A percentile compares a stretch with the other conserved stretches of the same genome.
Conservation (phyloP, 2,888 invertebrate species). For the Stictocephala bisonia region DNA sequence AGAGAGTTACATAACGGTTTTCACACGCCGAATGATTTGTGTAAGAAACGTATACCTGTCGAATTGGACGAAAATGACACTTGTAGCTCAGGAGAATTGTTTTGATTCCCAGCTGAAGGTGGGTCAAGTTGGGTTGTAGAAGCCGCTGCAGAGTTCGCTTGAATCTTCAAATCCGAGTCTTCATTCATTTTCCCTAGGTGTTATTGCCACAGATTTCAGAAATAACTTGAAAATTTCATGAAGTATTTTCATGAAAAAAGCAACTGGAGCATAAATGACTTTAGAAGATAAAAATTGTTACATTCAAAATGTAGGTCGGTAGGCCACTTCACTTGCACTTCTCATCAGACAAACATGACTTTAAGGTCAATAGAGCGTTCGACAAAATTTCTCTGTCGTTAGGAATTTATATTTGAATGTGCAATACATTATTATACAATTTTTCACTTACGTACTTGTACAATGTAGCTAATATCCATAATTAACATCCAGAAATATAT, state of each 20-base stretch:
- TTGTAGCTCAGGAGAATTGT: constrained; percentile 70
- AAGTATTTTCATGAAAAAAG: too few relatives aligned
- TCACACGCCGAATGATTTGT: too few relatives aligned
- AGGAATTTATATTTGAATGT: not conserved
- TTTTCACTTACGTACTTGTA: too few relatives aligned
- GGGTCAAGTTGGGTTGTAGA: constrained; percentile 69
- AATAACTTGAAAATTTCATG: constrained; percentile 28
- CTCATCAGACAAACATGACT: constrained; percentile 71
- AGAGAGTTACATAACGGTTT: too few relatives aligned
- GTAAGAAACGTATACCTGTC: constrained; percentile 67
- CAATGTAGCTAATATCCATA: too few relatives aligned
- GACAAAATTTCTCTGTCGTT: constrained; percentile 46
- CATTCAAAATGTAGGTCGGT: constrained; percentile 82
- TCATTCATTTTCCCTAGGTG: constrained; percentile 70
- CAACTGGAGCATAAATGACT: not conserved
- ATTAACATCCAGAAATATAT: too few relatives aligned
- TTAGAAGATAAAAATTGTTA: constrained; percentile 14
- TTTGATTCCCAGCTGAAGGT: constrained; percentile 67
- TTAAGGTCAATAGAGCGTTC: constrained; percentile 69
- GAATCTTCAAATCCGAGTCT: constrained; percentile 70
- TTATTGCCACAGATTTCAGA: not conserved
- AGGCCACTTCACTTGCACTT: constrained; percentile 88
- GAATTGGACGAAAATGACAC: constrained; percentile 72
- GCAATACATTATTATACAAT: too few relatives aligned
- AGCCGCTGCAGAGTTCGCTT: constrained; percentile 72